Evolutionary conservation across 2,113 vertebrate species (phyloP).

Genomic region (Thunnus thynnus): DNA sequence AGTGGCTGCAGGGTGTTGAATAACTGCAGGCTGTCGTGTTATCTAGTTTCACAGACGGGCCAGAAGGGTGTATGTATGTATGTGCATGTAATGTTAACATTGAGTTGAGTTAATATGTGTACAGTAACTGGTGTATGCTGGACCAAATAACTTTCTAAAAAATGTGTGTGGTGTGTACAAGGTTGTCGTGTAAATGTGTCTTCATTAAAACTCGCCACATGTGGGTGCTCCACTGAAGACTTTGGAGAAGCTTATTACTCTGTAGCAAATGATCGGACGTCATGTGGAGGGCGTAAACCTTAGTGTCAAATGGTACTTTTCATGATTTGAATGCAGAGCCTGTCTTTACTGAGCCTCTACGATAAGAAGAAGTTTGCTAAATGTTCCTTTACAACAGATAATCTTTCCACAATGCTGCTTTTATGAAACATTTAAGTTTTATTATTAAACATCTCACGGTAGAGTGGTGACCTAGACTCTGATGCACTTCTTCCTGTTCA

Average conservation of each 20-base stretch:
- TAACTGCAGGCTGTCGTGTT: slow-evolving; percentile 19
- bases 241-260: slow-evolving; percentile 14
- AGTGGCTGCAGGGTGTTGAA: slow-evolving; percentile 24
- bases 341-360: background rate
- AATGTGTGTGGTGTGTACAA: slow-evolving; percentile 48
- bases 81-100: slow-evolving; percentile 54
- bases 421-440: no score
- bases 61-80: slow-evolving; percentile 41
- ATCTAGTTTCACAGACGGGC: slow-evolving; percentile 22
- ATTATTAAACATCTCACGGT: no score
- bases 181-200: slow-evolving; percentile 62
- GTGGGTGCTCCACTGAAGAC: slow-evolving; percentile 4
- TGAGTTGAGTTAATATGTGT: slow-evolving; percentile 50
- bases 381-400: background rate
- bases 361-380: background rate
- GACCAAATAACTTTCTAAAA: slow-evolving; percentile 66
- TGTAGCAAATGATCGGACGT: background rate
- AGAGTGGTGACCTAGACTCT: no score
- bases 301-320: background rate
- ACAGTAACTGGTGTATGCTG: slow-evolving; percentile 54
- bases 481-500: no score
- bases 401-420: background rate
- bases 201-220: slow-evolving; percentile 49
- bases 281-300: background rate
- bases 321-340: background rate